These are phyloP conservation scores for Prunella himalayana DNA, from an alignment of 2,113 vertebrate species.

Conservation along the genomic window DNA sequence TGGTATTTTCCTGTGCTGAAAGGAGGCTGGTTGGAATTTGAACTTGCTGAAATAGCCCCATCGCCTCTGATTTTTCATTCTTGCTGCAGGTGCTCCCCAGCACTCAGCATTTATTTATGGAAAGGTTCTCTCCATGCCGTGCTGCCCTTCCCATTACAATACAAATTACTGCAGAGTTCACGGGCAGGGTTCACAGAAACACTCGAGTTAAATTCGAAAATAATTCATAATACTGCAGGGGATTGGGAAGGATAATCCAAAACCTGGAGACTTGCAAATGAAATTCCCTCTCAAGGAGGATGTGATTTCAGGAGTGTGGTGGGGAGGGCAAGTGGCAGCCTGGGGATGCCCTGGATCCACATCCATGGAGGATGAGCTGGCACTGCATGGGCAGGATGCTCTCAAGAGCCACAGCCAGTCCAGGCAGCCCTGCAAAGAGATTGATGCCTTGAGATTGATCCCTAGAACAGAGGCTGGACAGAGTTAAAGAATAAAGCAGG, in stretches of 20 bases:
- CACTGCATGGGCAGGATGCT: fast-evolving
- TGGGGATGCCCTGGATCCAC: fast-evolving
- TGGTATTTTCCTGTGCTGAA: background rate
- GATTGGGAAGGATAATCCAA: background rate
- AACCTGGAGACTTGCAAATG: background rate
- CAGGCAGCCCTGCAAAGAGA: background rate
- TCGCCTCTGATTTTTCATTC: background rate
- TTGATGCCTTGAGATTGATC: background rate
- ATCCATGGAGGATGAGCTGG: fast-evolving
- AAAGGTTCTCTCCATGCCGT: background rate
- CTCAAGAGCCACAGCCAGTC: background rate
- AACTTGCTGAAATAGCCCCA: background rate
- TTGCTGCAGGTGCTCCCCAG: background rate
- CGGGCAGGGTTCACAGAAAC: background rate
- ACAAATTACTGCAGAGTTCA: background rate
- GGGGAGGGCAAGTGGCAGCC: fast-evolving
- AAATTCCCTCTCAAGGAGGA: background rate
- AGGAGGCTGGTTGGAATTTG: background rate
- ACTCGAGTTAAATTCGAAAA: background rate
- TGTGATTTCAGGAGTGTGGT: fast-evolving
- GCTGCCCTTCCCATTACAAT: background rate
- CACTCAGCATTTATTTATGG: background rate
- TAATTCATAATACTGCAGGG: background rate
- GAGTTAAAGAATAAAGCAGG: background rate
- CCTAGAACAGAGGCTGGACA: background rate